Base-by-base conservation (phyloP, 2,888 invertebrate species). In the Eugnorisma glareosa region DNA sequence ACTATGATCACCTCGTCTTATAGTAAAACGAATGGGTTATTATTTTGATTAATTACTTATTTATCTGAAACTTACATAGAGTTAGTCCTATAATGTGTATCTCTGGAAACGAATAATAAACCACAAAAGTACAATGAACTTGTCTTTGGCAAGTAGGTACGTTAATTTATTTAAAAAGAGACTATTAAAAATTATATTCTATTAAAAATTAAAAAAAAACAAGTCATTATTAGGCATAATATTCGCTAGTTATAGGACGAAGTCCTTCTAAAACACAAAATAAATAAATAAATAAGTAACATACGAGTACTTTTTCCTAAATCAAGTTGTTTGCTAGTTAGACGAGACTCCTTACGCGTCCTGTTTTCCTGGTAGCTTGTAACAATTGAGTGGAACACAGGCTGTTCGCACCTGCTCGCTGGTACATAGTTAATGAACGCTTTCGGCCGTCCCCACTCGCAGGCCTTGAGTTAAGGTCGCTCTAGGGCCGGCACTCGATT, bases 391-490 rank as follows among this genome's bases (percentile, higher is more conserved):
- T 63, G 67, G 67, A 18, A 40, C 66, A 64, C 48, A 45, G 21
- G 59, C 5, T n/a, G 61, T 75, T 81, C 59, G 37, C 87, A 88
- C 87, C 83, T 88, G 76, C 73, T 76, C 67, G 48, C 67, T 74
- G 63, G 76, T 86, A 81, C 88, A 83, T 88, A 87, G 45, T 79
- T 88, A 85, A 87, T 86, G 83, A 66, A 64, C 45, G 67, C 74
- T 69, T 37, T 73, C 73, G 75, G 59, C 73, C 72, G 80, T 74
- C 68, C 73, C 68, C 28, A 73, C 64, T 18, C 35, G 35, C 64
- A 28, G 64, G 61, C 72, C 68, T 77, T 82, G 73, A 74, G 77
- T 74, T 35, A 72, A 86, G 68, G 83, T 78, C 69, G 35, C 83
- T 61, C 68, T 31, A 83, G 63, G 43, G 71, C 63, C 43, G 70